Percentiles rank a stretch among this genome's conserved stretches.
phyloP scores from a whole-genome alignment of 2,113 vertebrate species.

The Etia nguti region DNA sequence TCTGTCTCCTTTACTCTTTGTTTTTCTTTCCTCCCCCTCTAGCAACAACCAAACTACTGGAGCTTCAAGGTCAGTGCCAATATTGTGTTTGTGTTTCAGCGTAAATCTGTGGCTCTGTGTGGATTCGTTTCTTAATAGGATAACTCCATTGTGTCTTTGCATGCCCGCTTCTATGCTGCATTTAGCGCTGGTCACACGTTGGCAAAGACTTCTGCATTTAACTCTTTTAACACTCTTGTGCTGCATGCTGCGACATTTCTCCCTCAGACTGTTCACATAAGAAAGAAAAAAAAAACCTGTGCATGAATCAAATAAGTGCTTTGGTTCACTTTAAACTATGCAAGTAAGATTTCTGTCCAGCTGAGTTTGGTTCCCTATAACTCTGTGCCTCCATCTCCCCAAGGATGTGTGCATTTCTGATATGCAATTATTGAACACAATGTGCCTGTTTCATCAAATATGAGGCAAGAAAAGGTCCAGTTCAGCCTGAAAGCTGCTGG shows the following conservation, averaged over 20 bases:
- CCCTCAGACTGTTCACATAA: neutral
- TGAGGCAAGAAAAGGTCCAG: neutral
- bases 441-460: neutral
- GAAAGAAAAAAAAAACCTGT: accelerated
- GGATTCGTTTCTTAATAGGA: constrained; percentile 37
- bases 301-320: neutral
- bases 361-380: neutral
- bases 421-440: neutral
- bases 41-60: constrained; percentile 97
- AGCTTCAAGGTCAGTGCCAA: constrained; percentile 97
- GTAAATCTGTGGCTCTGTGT: constrained; percentile 44
- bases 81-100: constrained; percentile 58
- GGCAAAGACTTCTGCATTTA: neutral
- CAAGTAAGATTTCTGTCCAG: neutral
- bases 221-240: neutral
- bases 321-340: neutral
- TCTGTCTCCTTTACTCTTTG: constrained; percentile 41
- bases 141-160: constrained; percentile 32
- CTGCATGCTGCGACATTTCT: neutral
- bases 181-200: constrained; percentile 5
- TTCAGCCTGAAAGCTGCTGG: neutral
- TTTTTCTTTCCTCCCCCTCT: neutral
- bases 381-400: neutral
- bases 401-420: neutral
- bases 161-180: constrained; percentile 5